A percentile compares a stretch with the other conserved stretches of the same genome.
Evolutionary conservation across 1,140 invertebrate genomes (phyloP).

Genomic region (Cotesia chilonis): DNA sequence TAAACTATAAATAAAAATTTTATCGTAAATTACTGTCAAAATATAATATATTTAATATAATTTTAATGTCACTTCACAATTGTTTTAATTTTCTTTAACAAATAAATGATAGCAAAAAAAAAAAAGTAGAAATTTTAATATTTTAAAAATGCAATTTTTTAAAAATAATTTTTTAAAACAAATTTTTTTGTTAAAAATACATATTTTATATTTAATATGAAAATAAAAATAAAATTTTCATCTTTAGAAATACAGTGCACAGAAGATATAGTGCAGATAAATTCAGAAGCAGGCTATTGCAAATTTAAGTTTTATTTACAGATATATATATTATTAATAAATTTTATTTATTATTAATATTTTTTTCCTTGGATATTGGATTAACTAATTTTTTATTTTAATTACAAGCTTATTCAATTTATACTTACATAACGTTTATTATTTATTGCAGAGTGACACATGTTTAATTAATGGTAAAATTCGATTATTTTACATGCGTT

Average conservation of each 20-base stretch:
- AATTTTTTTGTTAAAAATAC: too few species aligned
- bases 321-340: constrained; percentile 19
- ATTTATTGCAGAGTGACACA: constrained; percentile 28
- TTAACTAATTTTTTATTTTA: background rate
- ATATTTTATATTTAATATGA: constrained; percentile 4
- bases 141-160: too few species aligned
- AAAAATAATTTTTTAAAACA: too few species aligned
- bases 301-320: constrained; percentile 29
- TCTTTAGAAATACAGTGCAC: constrained; percentile 26
- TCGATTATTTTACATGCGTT: too few species aligned
- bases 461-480: background rate
- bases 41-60: too few species aligned
- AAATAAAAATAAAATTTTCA: constrained; percentile 28
- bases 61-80: too few species aligned
- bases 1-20: constrained; percentile 29
- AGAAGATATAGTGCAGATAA: constrained; percentile 21
- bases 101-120: too few species aligned
- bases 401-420: constrained; percentile 9
- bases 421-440: constrained; percentile 18
- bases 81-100: too few species aligned
- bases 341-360: constrained; percentile 19
- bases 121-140: too few species aligned
- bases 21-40: too few species aligned
- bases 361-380: constrained; percentile 28
- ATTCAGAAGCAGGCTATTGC: constrained; percentile 28